A percentile compares a stretch with the other conserved stretches of the same genome.
These are phyloP conservation scores for Halichondria panicea DNA, from an alignment of 37 sponge, comb jelly and placozoan species.

Conservation along the genomic window DNA sequence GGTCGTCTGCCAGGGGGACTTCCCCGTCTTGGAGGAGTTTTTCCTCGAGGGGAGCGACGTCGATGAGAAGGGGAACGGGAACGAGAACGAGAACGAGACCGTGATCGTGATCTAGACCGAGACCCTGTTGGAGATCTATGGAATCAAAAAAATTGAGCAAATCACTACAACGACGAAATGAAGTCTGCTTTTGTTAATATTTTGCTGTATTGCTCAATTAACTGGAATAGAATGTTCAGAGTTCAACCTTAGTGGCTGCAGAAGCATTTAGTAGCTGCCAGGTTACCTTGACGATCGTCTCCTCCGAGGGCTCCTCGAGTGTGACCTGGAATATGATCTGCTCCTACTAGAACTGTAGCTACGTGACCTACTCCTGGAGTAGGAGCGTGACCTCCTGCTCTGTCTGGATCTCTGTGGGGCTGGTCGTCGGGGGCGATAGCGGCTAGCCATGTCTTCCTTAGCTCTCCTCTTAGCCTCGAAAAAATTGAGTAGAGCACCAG, in stretches of 20 bases:
- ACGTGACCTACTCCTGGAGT: slow-evolving; percentile 18
- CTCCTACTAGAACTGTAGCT: slow-evolving; percentile 17
- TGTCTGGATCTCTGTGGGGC: slow-evolving; percentile 20
- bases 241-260: neutral
- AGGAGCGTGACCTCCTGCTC: slow-evolving; percentile 12
- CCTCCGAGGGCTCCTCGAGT: slow-evolving; percentile 30
- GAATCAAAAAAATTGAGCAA: neutral
- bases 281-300: slow-evolving; percentile 34
- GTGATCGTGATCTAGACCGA: slow-evolving; percentile 51
- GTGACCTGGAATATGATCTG: slow-evolving; percentile 43
- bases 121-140: slow-evolving; percentile 29
- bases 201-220: neutral
- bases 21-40: neutral
- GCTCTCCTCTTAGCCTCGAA: slow-evolving; percentile 74
- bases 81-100: slow-evolving; percentile 53
- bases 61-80: slow-evolving; percentile 56
- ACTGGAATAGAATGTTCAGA: neutral
- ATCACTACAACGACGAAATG: neutral
- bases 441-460: slow-evolving; percentile 8
- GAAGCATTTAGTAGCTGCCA: neutral
- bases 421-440: neutral
- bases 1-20: slow-evolving; percentile 4
- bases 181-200: neutral
- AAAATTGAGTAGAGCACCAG: slow-evolving; percentile 77
- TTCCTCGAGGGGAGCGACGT: slow-evolving; percentile 3